These are phyloP conservation scores for Tragelaphus scriptus DNA, from an alignment of 2,113 vertebrate genomes.

Conservation along the genomic window DNA sequence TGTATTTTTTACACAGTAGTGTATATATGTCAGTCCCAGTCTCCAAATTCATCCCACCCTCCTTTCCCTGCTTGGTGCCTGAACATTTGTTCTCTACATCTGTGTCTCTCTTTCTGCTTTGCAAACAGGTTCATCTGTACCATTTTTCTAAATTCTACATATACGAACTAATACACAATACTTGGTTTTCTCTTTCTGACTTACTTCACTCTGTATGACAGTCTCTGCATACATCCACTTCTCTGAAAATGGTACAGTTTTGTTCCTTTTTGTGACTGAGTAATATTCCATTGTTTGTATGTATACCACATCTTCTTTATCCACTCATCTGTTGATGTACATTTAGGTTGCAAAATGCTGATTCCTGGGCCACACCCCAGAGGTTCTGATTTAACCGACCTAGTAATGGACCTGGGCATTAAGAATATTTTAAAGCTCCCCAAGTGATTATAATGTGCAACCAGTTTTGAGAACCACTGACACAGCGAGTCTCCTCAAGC, in stretches of 20 bases:
- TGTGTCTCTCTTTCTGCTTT: background rate
- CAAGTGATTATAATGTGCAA: background rate
- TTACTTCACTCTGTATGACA: background rate
- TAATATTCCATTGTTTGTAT: background rate
- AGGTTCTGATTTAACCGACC: background rate
- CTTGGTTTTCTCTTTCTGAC: background rate
- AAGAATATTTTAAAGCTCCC: background rate
- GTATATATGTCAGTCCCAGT: background rate
- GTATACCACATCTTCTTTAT: background rate
- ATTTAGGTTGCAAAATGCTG: background rate
- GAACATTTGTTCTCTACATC: background rate
- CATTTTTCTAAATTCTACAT: background rate
- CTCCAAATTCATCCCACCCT: background rate
- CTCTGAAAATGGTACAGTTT: background rate
- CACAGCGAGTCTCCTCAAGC: accelerated
- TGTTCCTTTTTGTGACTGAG: background rate
- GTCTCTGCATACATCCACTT: background rate
- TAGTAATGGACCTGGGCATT: background rate
- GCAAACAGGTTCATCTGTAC: background rate
- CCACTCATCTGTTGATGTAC: background rate
- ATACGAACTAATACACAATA: background rate
- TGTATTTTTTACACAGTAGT: background rate
- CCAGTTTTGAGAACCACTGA: background rate
- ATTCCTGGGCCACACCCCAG: background rate
- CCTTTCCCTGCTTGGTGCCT: background rate